Percentiles rank a stretch among this genome's conserved stretches.
Evolutionary conservation across 1,140 invertebrate species (phyloP).

Genomic region (Theocolax elegans): DNA sequence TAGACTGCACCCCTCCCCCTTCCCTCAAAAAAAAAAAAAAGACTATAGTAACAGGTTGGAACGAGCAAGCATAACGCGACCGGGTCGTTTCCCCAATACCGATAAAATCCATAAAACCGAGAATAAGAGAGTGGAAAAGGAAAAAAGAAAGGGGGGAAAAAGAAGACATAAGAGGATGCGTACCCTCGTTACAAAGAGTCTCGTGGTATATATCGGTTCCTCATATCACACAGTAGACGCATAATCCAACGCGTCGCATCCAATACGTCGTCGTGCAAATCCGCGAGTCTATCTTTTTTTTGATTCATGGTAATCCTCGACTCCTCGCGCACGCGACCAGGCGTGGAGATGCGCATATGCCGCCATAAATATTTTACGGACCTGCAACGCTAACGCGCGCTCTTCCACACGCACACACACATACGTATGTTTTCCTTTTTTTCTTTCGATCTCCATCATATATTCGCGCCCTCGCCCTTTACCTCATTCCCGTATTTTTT

Average conservation of each 20-base stretch:
- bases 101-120: slow-evolving; percentile 36
- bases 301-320: slow-evolving; percentile 55
- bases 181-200: no score
- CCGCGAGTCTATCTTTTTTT: slow-evolving; percentile 56
- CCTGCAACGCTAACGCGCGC: slow-evolving; percentile 34
- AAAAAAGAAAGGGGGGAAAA: not conserved
- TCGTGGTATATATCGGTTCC: slow-evolving; percentile 18
- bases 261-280: slow-evolving; percentile 47
- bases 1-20: not conserved
- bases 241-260: slow-evolving; percentile 39
- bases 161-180: not conserved
- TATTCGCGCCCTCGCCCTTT: not conserved
- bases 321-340: slow-evolving; percentile 38
- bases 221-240: slow-evolving; percentile 24
- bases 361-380: slow-evolving; percentile 61
- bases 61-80: slow-evolving; percentile 20
- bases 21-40: slow-evolving; percentile 6
- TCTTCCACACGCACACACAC: no score
- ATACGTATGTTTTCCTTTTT: slow-evolving; percentile 4
- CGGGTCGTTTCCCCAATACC: slow-evolving; percentile 21
- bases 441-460: slow-evolving; percentile 38
- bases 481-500: slow-evolving; percentile 34
- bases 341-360: slow-evolving; percentile 50
- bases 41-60: not conserved
- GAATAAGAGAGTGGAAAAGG: not conserved